Evolutionary conservation across 2,113 vertebrate genomes (phyloP), one percentile per base, ranked within the genome.

Genomic region (Myxocyprinus asiaticus): DNA sequence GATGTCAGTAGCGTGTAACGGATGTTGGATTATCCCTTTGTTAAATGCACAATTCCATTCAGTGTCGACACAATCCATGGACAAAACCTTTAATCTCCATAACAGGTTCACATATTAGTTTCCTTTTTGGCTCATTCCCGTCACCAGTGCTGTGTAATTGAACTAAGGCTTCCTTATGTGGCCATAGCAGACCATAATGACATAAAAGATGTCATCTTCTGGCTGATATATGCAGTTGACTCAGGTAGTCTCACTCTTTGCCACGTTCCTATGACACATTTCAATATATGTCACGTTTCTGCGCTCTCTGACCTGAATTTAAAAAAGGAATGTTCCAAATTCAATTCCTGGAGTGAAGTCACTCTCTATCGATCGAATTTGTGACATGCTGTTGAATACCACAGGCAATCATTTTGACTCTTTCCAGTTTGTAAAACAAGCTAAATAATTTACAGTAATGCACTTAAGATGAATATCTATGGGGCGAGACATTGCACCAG

Each of bases 51-150:
- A n/a, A n/a, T n/a, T n/a, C n/a, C n/a, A n/a, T n/a, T n/a, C n/a
- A n/a, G n/a, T n/a, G n/a, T n/a, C n/a, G n/a, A n/a, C n/a, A n/a
- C n/a, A n/a, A n/a, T n/a, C n/a, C 44, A 80, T 33, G 55, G 53
- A 67, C 55, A 53, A 75, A 80, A 50, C 70, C 70, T 74, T n/a
- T 75, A 59, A 80, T 77, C 66, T 81, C 74, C 3, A 14, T n/a
- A 56, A 14, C 12, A 56, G 53, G 12, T 56, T 56, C 12, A 14
- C 53, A 14, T 5, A 55, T 6, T 8, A 45, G 44, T 3, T n/a
- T 43, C 0, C 43, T 4, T 45, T 44, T 65, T 14, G 43, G 42
- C 43, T 45, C 42, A 65, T 65, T 6, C 43, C 11, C 12, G n/a
- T n/a, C 7, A 66, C 11, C 4, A 0, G 15, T 67, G 14, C 9